Evolutionary conservation across 2,113 vertebrate species (phyloP), one percentile per base, ranked within the genome.

Genomic region (Cnemophilus loriae): DNA sequence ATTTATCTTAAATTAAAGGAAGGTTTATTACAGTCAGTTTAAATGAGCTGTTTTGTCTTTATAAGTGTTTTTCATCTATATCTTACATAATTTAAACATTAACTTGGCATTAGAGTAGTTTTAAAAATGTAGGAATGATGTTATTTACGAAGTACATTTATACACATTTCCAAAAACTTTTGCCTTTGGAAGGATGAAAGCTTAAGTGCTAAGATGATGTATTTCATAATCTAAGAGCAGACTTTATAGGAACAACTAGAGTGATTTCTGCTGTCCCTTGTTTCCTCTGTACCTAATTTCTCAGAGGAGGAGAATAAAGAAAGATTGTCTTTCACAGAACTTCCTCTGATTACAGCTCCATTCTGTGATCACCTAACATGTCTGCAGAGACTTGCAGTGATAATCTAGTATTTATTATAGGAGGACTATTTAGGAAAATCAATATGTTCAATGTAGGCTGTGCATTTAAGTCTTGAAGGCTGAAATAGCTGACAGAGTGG

Each of bases 331-430:
- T 98, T 98, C 98, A 98, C 88, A 96, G 96, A 95, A 98, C 97
- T 98, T 98, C 94, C 97, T 98, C 98, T 98, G 97, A 98, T 98
- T 98, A 97, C 97, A 97, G 96, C 94, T 97, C 95, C 96, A 86
- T 97, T 98, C 97, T 98, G 96, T 96, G 98, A 98, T 98, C 98
- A 97, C 96, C 97, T 98, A 98, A 97, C 95, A 97, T 87, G 95
- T 97, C 92, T 97, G 94, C 91, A 95, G 96, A 98, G 97, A 97
- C 95, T 97, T 97, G 86, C 95, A 97, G 93, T 97, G 97, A 98
- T 98, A 98, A 98, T 98, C 93, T 97, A 97, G 96, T 98, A 98
- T 98, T 98, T 98, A 98, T 98, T 98, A 98, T 97, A 97, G 96
- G 83, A 97, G 82, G 71, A 97, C 94, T 97, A 95, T 98, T 98